A percentile compares a stretch with the other conserved stretches of the same genome.
Evolutionary conservation across 2,113 vertebrate genomes (phyloP).

Genomic region (Cinclus cinclus): DNA sequence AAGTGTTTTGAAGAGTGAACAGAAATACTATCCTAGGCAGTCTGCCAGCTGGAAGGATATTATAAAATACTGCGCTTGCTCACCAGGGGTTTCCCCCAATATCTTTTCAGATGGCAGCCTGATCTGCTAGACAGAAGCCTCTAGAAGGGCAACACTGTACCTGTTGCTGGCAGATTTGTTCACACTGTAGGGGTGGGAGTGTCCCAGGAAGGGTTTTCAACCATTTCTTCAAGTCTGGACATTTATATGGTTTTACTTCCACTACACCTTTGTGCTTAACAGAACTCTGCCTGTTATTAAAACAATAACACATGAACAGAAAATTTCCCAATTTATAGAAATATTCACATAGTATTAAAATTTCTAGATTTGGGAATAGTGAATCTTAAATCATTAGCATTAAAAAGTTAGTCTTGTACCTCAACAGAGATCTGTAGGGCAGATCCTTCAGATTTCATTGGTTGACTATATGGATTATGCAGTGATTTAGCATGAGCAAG

Average conservation of each 20-base stretch:
- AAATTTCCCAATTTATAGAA: not conserved
- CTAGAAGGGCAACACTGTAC: constrained; percentile 8
- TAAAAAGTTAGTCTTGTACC: not conserved
- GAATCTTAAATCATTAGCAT: not conserved
- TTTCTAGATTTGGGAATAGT: not conserved
- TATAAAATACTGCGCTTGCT: constrained; percentile 39
- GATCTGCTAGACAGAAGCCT: constrained; percentile 2
- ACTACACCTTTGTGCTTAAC: not conserved
- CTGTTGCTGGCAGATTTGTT: constrained; percentile 29
- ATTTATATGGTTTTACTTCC: not conserved
- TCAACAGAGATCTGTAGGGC: not conserved
- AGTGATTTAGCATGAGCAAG: not conserved
- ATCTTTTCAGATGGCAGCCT: constrained; percentile 42
- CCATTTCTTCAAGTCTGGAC: not conserved
- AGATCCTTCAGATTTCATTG: not conserved
- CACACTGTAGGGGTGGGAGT: not conserved
- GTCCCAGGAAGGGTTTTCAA: not conserved
- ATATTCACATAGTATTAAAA: not conserved
- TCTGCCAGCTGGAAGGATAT: constrained; percentile 49
- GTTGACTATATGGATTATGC: not conserved
- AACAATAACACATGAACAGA: not conserved
- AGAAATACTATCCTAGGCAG: constrained; percentile 41
- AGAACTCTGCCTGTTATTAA: not conserved
- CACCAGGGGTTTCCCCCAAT: constrained; percentile 52
- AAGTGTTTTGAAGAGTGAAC: constrained; percentile 32